phyloP scores from a whole-genome alignment of 64 coral and sea anemone genomes.

The Stichodactyla mertensii region DNA sequence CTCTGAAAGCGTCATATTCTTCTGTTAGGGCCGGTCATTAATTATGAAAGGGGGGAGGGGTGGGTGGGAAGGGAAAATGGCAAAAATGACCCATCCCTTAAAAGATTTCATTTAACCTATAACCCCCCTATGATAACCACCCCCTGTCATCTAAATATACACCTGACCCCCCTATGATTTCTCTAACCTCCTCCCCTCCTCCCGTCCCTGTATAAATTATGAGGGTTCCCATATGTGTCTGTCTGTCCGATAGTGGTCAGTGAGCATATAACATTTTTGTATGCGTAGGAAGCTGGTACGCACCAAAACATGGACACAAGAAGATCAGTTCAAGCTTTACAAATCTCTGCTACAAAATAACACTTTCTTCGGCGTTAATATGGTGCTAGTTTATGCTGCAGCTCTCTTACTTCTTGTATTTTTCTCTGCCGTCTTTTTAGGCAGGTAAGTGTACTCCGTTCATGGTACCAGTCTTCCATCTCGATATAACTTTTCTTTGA shows the following conservation, averaged over 20 bases:
- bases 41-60: too few relatives aligned
- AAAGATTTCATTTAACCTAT: too few relatives aligned
- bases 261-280: neutral
- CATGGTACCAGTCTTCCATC: neutral
- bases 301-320: slow-evolving; percentile 24
- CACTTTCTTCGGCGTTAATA: neutral
- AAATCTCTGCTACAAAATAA: neutral
- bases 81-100: too few relatives aligned
- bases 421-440: slow-evolving; percentile 39
- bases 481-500: neutral
- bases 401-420: slow-evolving; percentile 19
- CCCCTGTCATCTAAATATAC: too few relatives aligned
- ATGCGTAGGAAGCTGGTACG: neutral
- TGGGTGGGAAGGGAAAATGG: too few relatives aligned
- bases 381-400: slow-evolving; percentile 34
- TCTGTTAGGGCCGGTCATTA: too few relatives aligned
- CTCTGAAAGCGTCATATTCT: too few relatives aligned
- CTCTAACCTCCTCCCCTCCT: too few relatives aligned
- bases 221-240: too few relatives aligned
- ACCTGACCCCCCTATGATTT: too few relatives aligned
- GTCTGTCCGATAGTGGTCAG: neutral
- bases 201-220: too few relatives aligned
- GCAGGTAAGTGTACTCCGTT: slow-evolving; percentile 20
- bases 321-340: neutral
- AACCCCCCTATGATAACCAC: too few relatives aligned